A percentile compares a stretch with the other conserved stretches of the same genome.
phyloP scores from a whole-genome alignment of 2,888 invertebrate species.

The Ormyrus thymus region DNA sequence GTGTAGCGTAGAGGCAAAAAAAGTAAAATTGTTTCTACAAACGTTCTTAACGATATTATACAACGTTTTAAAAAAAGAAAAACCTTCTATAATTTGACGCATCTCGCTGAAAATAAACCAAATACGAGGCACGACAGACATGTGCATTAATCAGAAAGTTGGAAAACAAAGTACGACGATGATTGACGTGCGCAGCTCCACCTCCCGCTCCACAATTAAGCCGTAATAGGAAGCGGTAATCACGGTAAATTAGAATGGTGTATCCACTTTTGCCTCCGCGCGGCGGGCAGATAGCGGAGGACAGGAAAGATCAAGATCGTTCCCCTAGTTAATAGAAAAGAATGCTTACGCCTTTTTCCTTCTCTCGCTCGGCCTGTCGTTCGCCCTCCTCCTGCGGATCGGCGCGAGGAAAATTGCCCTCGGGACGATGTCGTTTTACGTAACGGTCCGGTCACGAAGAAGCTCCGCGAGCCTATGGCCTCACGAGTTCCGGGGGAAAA shows the following conservation, averaged over 20 bases:
- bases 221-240: too few relatives aligned
- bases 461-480: slow-evolving; percentile 42
- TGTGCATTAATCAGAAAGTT: too few relatives aligned
- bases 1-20: too few relatives aligned
- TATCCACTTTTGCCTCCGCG: not conserved
- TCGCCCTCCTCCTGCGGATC: not conserved
- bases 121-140: too few relatives aligned
- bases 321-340: not conserved
- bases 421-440: slow-evolving; percentile 52
- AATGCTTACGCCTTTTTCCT: slow-evolving; percentile 27
- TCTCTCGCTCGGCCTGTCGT: not conserved
- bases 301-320: slow-evolving; percentile 27
- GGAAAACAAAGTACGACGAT: too few relatives aligned
- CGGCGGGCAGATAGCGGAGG: not conserved
- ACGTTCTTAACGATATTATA: too few relatives aligned
- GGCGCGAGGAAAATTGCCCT: slow-evolving; percentile 35
- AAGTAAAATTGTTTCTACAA: too few relatives aligned
- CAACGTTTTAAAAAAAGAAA: too few relatives aligned
- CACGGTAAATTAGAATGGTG: slow-evolving; percentile 2
- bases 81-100: too few relatives aligned
- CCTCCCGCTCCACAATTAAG: too few relatives aligned
- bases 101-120: too few relatives aligned
- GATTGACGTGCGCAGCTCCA: too few relatives aligned
- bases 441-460: slow-evolving; percentile 64
- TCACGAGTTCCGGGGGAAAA: slow-evolving; percentile 55